phyloP scores from a whole-genome alignment of 2,888 invertebrate genomes.

The Caradrina clavipalpis region DNA sequence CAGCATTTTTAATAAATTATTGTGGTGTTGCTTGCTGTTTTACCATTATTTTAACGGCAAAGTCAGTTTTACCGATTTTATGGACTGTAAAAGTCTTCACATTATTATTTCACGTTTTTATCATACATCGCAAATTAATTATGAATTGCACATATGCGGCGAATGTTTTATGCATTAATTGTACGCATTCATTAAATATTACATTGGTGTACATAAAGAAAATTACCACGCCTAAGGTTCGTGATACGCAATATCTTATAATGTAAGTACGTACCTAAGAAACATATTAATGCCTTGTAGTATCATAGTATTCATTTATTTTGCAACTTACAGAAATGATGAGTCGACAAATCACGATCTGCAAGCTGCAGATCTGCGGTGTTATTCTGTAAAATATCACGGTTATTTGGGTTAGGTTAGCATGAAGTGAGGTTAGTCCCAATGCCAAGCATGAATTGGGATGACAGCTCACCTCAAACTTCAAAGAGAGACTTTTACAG shows the following conservation, averaged over 20 bases:
- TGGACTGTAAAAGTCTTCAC: not conserved
- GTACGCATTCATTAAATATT: slow-evolving; percentile 24
- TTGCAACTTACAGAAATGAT: not conserved
- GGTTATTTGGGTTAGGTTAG: too few species aligned
- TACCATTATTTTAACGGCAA: not conserved
- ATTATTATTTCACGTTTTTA: slow-evolving; percentile 14
- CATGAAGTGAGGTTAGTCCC: too few species aligned
- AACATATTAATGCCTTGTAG: not conserved
- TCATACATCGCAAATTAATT: slow-evolving; percentile 7
- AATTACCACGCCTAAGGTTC: slow-evolving; percentile 18
- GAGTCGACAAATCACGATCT: not conserved
- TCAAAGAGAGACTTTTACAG: too few species aligned
- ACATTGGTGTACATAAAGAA: slow-evolving; percentile 13
- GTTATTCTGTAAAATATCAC: not conserved
- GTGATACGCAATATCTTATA: slow-evolving; percentile 15
- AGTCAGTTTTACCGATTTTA: slow-evolving; percentile 11
- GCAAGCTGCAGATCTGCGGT: too few species aligned
- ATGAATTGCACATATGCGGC: slow-evolving; percentile 8
- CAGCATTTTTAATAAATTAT: too few species aligned
- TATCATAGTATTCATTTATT: not conserved
- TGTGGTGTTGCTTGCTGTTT: not conserved
- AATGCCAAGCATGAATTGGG: too few species aligned
- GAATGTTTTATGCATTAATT: slow-evolving; percentile 28
- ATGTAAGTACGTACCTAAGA: not conserved
- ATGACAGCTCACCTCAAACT: too few species aligned